Percentiles rank a stretch among this genome's conserved stretches.
Evolutionary conservation across 1,140 invertebrate species (phyloP).

Genomic region (Cydia pomonella): DNA sequence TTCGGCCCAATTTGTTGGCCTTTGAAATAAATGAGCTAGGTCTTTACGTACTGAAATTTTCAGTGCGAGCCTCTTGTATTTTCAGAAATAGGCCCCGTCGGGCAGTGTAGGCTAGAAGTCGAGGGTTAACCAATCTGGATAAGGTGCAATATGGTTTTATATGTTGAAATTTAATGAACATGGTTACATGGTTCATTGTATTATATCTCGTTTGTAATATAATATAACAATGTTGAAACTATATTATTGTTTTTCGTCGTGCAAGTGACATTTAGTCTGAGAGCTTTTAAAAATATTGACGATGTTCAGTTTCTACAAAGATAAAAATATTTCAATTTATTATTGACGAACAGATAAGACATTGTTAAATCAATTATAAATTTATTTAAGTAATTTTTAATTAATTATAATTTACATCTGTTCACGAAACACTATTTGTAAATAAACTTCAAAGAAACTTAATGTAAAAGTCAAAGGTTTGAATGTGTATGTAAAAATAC

Average conservation of each 20-base stretch:
- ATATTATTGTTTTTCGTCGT: conserved; percentile 21
- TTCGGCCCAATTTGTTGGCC: no score
- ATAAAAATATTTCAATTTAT: background rate
- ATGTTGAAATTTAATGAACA: conserved; percentile 38
- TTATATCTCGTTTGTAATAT: background rate
- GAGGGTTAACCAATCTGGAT: conserved; percentile 50
- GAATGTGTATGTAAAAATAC: background rate
- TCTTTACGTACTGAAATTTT: no score
- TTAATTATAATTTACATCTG: background rate
- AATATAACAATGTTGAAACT: conserved; percentile 16
- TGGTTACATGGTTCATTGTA: conserved; percentile 38
- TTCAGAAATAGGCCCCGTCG: background rate
- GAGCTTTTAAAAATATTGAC: background rate
- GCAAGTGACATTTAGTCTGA: conserved; percentile 1
- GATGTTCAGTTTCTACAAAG: background rate
- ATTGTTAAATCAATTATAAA: background rate
- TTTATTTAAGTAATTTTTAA: background rate
- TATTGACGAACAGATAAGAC: background rate
- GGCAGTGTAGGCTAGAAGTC: conserved; percentile 37
- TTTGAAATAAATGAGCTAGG: no score
- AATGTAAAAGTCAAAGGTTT: background rate
- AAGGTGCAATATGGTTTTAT: conserved; percentile 56
- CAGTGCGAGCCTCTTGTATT: background rate
- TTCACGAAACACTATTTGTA: background rate
- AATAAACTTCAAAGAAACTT: background rate